Conservation (phyloP, 2,113 vertebrate genomes). For the Procavia capensis region DNA sequence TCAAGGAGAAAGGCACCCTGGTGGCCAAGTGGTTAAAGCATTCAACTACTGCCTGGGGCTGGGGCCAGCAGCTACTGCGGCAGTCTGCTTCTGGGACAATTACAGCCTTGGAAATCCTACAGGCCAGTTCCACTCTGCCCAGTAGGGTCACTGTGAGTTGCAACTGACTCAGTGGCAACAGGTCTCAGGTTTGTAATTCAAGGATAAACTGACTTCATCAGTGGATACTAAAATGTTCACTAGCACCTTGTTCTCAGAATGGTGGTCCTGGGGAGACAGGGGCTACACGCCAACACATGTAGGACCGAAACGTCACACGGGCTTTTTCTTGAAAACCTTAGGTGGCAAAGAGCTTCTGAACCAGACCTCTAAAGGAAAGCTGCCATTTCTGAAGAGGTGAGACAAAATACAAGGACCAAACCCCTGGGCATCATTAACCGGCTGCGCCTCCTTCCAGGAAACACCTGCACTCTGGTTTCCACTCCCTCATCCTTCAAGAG, state of each 20-base stretch:
- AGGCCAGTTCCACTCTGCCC: not conserved
- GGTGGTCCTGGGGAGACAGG: not conserved
- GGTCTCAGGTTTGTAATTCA: not conserved
- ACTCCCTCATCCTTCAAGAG: not conserved
- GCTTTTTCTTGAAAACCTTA: not conserved
- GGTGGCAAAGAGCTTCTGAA: not conserved
- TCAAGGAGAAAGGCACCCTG: not conserved
- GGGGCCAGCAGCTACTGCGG: too few relatives aligned
- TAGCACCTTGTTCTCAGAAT: not conserved
- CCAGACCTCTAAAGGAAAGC: not conserved
- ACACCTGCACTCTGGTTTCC: rapidly evolving
- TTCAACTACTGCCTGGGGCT: not conserved
- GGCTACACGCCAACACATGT: not conserved
- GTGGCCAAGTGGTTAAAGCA: too few relatives aligned
- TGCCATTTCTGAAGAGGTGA: not conserved
- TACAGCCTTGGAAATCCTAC: not conserved
- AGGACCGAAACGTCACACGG: not conserved
- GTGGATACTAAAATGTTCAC: not conserved
- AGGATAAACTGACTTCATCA: not conserved
- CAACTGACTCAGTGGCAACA: not conserved
- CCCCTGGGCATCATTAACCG: rapidly evolving
- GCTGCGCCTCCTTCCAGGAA: not conserved
- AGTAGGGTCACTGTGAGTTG: too few relatives aligned
- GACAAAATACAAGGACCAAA: not conserved
- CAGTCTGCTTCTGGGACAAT: not conserved